Base-by-base conservation (phyloP, 1,140 invertebrate species). In the Apis florea region DNA sequence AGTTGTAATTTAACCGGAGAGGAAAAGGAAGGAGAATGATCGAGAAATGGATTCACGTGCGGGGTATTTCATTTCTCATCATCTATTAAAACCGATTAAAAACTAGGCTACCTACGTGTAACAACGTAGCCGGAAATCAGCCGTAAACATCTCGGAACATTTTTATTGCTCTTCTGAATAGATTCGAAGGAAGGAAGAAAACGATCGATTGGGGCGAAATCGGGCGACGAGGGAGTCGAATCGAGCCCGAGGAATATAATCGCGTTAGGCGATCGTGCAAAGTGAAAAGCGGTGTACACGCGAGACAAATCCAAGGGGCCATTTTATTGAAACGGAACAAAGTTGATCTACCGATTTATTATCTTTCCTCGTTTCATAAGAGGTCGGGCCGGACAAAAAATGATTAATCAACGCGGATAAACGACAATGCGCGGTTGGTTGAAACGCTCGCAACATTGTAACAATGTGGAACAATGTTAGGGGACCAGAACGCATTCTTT, bases 161-260 rank as follows among this genome's bases (percentile, higher is more conserved):
- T n/a, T n/a, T n/a, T n/a, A n/a, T n/a, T n/a, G n/a, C n/a, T n/a
- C n/a, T n/a, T n/a, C n/a, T n/a, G n/a, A n/a, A n/a, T n/a, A n/a
- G n/a, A n/a, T n/a, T n/a, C n/a, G n/a, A n/a, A n/a, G n/a, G n/a
- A n/a, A n/a, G n/a, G n/a, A n/a, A n/a, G n/a, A n/a, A n/a, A n/a
- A n/a, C n/a, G n/a, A n/a, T n/a, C n/a, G n/a, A 31, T 2, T 31
- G 31, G 40, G 71, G 72, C 59, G 61, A 85, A 86, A 85, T n/a
- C n/a, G n/a, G n/a, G n/a, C n/a, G n/a, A 76, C 71, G 31, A 49
- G 17, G 9, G 6, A 56, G 58, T 68, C 58, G 72, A 76, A 86
- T 80, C 84, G 63, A 83, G 72, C 63, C 56, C 24, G 56, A 67
- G n/a, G 83, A 75, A 51, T 73, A 82, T 76, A 82, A 86, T 82